phyloP scores from a whole-genome alignment of 1,140 invertebrate species.

The Wiebesia pumilae region DNA sequence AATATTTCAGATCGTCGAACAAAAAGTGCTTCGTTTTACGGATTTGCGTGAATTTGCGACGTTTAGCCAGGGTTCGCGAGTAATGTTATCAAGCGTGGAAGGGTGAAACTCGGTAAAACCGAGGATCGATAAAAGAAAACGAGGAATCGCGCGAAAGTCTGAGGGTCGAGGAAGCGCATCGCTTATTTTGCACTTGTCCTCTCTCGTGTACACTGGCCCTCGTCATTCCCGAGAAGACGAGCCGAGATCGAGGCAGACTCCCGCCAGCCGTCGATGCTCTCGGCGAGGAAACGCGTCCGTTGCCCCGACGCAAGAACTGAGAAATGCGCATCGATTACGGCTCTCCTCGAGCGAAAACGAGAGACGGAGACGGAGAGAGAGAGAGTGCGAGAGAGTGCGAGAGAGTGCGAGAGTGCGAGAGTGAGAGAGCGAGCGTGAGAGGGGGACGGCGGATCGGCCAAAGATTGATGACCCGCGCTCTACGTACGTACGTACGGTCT shows the following conservation, averaged over 20 bases:
- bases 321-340: constrained; percentile 45
- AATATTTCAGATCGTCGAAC: too few species aligned
- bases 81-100: not conserved
- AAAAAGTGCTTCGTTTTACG: too few species aligned
- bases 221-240: constrained; percentile 9
- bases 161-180: not conserved
- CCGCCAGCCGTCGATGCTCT: not conserved
- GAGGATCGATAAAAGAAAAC: not conserved
- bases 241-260: not conserved
- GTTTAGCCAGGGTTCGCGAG: too few species aligned
- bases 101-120: too few species aligned
- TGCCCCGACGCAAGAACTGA: constrained; percentile 11
- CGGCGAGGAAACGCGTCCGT: not conserved
- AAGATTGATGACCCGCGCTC: constrained; percentile 51
- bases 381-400: not conserved
- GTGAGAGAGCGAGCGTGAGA: not conserved
- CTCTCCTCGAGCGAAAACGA: not conserved
- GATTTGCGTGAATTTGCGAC: too few species aligned
- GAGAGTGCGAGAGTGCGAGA: not conserved
- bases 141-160: too few species aligned
- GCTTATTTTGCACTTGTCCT: constrained; percentile 46
- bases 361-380: not conserved
- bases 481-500: too few species aligned
- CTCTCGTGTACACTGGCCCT: constrained; percentile 14
- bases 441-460: constrained; percentile 10